Base-by-base conservation (phyloP, 1,140 invertebrate species). In the Drosophila tristis region DNA sequence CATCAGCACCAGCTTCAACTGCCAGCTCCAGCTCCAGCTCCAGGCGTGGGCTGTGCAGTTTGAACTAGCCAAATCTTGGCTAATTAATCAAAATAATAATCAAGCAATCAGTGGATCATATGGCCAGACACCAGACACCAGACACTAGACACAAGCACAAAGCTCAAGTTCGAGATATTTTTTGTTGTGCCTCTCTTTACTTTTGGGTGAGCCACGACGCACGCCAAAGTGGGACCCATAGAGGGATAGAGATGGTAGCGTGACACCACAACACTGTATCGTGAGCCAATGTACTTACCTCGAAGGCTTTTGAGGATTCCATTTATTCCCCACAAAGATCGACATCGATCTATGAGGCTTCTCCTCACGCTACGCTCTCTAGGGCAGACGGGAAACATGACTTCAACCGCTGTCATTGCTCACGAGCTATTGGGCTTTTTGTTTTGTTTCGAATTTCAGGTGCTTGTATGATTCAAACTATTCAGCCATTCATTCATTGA, bases 81-180 rank as follows among this genome's bases (percentile, higher is more conserved):
- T 89, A 89, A 89, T 89, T 89, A 89, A 89, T 89, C 84, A 89
- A 89, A 89, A 89, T 89, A 89, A 89, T 89, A 89, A 89, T 89
- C 84, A 90, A 89, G 84, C 84, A 89, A 89, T 89, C 84, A 89
- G 85, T 89, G 84, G 79, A 89, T 89, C 79, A 89, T 80, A 80
- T 74, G 71, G 67, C 61, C 74, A 78, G 67, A 76, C 78, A 78
- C 68, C 49, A 59, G 62, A 31, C 70, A 78, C 61, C 74, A 78
- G 67, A 76, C 78, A 78, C 68, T 35, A 39, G 35, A 39, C 35
- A 39, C 35, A 11, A 58, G 67, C 72, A 66, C 72, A 75, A 48
- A 64, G 47, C 51, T 55, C 66, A 56, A 63, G 49, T 65, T 68
- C 54, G 47, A 58, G 57, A 23, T 23, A n/a, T 39, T 47, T 49